Conservation (phyloP, 1,140 invertebrate species). For the Hyphantria cunea region DNA sequence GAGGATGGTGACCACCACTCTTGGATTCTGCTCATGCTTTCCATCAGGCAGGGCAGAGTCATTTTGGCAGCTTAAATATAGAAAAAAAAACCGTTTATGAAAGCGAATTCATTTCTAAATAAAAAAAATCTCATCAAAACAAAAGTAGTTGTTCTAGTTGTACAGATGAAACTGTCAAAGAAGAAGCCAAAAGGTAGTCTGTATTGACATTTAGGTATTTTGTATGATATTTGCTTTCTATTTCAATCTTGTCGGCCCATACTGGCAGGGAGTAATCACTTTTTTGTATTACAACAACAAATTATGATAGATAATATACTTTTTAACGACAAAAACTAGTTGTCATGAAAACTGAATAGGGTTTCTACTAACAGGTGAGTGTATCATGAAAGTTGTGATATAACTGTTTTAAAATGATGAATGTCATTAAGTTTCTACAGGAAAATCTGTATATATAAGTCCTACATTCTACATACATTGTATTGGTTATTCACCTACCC, state of each 20-base stretch:
- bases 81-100: constrained; percentile 1
- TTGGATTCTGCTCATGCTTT: no score
- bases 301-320: constrained; percentile 18
- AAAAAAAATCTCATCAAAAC: constrained; percentile 9
- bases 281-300: constrained; percentile 12
- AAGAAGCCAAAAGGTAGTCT: constrained; percentile 37
- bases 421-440: neutral
- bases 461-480: no score
- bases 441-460: no score
- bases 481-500: no score
- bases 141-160: constrained; percentile 3
- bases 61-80: no score
- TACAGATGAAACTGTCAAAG: constrained; percentile 20
- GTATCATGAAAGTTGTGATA: neutral
- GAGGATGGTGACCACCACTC: no score
- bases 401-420: neutral
- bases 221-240: constrained; percentile 34
- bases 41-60: no score
- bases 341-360: constrained; percentile 16
- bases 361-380: neutral
- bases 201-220: constrained; percentile 60
- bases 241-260: constrained; percentile 16
- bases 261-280: constrained; percentile 15
- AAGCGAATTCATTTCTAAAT: neutral
- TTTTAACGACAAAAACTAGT: constrained; percentile 10